These are phyloP conservation scores for Sander vitreus DNA, from an alignment of 2,113 vertebrate species.

Conservation along the genomic window DNA sequence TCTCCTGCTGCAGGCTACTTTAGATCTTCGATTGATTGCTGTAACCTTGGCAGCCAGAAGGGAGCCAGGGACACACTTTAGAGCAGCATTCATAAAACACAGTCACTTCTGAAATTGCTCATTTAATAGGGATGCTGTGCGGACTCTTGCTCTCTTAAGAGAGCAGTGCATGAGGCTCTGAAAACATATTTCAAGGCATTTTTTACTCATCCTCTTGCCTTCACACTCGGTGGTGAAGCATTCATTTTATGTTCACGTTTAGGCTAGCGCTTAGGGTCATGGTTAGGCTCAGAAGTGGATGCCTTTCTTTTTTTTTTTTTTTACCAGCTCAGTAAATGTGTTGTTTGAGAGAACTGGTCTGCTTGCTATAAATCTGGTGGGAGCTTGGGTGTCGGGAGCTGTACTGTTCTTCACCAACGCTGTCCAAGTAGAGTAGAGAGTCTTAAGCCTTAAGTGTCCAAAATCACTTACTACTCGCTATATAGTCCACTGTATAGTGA, in stretches of 20 bases:
- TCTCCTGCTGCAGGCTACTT: constrained; percentile 41
- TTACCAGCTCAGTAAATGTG: neutral
- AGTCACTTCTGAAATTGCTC: constrained; percentile 55
- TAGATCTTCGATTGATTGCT: constrained; percentile 50
- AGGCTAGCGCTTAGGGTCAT: constrained; percentile 20
- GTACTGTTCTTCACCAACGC: neutral
- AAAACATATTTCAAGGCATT: constrained; percentile 47
- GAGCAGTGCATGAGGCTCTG: neutral
- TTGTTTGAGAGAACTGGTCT: neutral
- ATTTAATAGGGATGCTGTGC: constrained; percentile 39
- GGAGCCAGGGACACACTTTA: constrained; percentile 43
- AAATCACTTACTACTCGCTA: no score
- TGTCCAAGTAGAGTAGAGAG: neutral
- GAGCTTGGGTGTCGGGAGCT: neutral
- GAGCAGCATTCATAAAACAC: constrained; percentile 52
- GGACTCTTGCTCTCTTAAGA: constrained; percentile 29
- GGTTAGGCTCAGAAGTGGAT: neutral
- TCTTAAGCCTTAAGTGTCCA: neutral
- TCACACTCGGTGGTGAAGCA: neutral
- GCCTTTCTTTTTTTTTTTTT: neutral
- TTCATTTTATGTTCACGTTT: constrained; percentile 33
- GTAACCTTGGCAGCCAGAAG: constrained; percentile 61
- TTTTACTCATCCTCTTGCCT: constrained; percentile 20
- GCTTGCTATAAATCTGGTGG: neutral
- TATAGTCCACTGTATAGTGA: no score